These are phyloP conservation scores for Theristicus caerulescens DNA, from an alignment of 2,113 vertebrate species.

Conservation along the genomic window DNA sequence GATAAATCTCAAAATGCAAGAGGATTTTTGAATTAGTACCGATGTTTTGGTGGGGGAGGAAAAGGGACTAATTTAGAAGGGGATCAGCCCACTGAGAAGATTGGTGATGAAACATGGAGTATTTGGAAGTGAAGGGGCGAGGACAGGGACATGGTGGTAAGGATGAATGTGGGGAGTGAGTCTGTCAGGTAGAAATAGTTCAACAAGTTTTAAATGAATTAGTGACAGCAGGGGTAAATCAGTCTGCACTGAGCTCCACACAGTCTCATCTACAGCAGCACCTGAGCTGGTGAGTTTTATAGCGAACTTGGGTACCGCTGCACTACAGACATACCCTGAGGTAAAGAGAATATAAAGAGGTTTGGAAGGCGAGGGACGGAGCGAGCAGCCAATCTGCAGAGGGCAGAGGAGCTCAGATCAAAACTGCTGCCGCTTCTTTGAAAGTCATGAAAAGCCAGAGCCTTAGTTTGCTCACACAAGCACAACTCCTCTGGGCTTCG, in stretches of 20 bases:
- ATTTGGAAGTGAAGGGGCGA: not conserved
- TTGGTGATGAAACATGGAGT: not conserved
- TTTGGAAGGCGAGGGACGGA: not conserved
- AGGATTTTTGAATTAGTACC: not conserved
- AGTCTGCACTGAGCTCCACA: not conserved
- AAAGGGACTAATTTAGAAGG: not conserved
- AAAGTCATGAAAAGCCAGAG: conserved; percentile 38
- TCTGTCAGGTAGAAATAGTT: not conserved
- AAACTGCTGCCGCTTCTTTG: not conserved
- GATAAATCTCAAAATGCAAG: not conserved
- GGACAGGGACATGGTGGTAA: not conserved
- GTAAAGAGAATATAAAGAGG: conserved; percentile 41
- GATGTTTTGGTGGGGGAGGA: not conserved
- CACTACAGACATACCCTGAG: not conserved
- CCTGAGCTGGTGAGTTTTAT: not conserved
- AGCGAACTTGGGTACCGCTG: not conserved
- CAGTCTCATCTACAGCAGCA: not conserved
- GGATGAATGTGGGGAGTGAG: not conserved
- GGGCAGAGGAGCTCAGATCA: conserved; percentile 10
- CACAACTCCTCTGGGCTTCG: conserved; percentile 5
- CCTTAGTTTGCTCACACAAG: not conserved
- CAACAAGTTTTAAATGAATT: not conserved
- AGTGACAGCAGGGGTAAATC: not conserved
- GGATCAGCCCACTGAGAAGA: not conserved
- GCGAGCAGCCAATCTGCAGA: not conserved